Conservation (phyloP, 2,797 vertebrate species). For the Pogoniulus pusillus region DNA sequence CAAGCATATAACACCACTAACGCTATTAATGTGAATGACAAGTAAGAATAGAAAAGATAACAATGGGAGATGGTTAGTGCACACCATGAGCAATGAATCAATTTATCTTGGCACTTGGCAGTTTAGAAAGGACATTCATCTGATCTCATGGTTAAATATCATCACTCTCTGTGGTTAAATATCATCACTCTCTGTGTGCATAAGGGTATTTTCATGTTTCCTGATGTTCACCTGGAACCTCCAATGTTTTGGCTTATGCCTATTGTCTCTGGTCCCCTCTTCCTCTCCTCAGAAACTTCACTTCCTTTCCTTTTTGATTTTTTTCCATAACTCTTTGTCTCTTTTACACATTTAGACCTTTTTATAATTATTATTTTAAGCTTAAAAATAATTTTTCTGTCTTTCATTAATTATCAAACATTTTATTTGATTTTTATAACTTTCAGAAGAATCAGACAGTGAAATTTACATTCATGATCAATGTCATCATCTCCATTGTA, state of each 20-base stretch:
- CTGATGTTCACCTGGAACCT: too few relatives aligned
- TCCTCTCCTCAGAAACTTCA: too few relatives aligned
- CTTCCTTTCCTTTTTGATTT: too few relatives aligned
- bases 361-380: too few relatives aligned
- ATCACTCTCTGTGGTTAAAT: neutral
- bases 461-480: neutral
- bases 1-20: slow-evolving; percentile 34
- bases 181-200: neutral
- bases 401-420: too few relatives aligned
- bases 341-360: too few relatives aligned
- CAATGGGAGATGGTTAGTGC: slow-evolving; percentile 50
- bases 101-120: slow-evolving; percentile 59
- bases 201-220: neutral
- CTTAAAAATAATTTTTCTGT: too few relatives aligned
- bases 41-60: slow-evolving; percentile 47
- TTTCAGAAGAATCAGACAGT: too few relatives aligned
- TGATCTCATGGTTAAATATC: slow-evolving; percentile 25
- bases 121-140: slow-evolving; percentile 51
- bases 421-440: too few relatives aligned
- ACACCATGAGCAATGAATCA: slow-evolving; percentile 57
- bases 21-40: slow-evolving; percentile 73
- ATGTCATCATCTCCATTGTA: neutral
- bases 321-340: too few relatives aligned
- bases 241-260: too few relatives aligned
- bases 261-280: too few relatives aligned